Evolutionary conservation across 2,113 vertebrate species (phyloP).

Genomic region (Nibea coibor): DNA sequence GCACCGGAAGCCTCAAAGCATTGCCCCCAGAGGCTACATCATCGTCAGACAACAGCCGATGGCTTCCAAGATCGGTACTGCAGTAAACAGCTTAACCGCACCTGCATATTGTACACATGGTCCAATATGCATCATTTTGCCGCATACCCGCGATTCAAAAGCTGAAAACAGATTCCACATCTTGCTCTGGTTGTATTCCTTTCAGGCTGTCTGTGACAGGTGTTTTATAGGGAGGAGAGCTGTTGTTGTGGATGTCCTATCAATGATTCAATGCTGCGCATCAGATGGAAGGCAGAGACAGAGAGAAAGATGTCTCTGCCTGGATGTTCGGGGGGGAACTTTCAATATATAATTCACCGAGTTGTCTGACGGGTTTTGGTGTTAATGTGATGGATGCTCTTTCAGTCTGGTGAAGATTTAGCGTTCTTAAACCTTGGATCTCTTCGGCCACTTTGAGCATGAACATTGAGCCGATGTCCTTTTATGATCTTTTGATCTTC

Average conservation of each 20-base stretch:
- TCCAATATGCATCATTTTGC: conserved; percentile 49
- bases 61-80: too few species aligned
- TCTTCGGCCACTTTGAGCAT: conserved; percentile 50
- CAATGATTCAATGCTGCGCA: conserved; percentile 83
- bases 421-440: conserved; percentile 52
- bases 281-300: conserved; percentile 72
- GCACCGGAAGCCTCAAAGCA: too few species aligned
- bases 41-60: too few species aligned
- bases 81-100: conserved; percentile 2
- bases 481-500: conserved; percentile 61
- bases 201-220: conserved; percentile 74
- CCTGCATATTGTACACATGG: conserved; percentile 1
- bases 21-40: too few species aligned
- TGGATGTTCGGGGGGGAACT: conserved; percentile 63
- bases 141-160: conserved; percentile 33
- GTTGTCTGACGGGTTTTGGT: conserved; percentile 71
- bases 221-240: conserved; percentile 76
- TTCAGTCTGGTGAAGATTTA: conserved; percentile 54
- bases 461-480: conserved; percentile 48
- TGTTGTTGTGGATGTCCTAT: conserved; percentile 82
- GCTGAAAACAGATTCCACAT: conserved; percentile 58
- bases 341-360: conserved; percentile 83
- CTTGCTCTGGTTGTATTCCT: conserved; percentile 46
- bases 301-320: conserved; percentile 74
- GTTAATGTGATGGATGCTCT: conserved; percentile 72